Conservation (phyloP, 2,888 invertebrate species). For the Neoaliturus tenellus region DNA sequence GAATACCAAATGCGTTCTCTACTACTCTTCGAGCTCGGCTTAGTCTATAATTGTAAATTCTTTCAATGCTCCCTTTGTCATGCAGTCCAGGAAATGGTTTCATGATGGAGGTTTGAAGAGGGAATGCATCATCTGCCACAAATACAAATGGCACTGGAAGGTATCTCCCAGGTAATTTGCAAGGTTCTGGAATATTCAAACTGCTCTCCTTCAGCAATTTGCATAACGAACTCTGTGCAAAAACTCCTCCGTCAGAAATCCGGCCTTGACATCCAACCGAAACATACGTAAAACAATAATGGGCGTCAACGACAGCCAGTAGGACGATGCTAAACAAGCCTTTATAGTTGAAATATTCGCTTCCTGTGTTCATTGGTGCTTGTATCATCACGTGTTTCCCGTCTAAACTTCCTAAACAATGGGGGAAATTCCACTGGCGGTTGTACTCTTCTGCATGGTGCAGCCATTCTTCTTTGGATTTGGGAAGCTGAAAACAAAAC, state of each 20-base stretch:
- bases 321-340: constrained; percentile 64
- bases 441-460: constrained; percentile 9
- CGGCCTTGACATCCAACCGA: constrained; percentile 69
- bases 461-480: background rate
- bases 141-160: constrained; percentile 26
- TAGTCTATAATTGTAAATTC: constrained; percentile 68
- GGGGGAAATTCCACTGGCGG: background rate
- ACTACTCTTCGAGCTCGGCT: constrained; percentile 66
- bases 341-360: constrained; percentile 25
- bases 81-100: constrained; percentile 64
- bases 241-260: constrained; percentile 58
- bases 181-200: background rate
- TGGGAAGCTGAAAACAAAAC: background rate
- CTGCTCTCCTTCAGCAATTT: background rate
- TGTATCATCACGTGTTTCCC: constrained; percentile 7
- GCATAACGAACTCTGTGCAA: constrained; percentile 52
- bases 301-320: constrained; percentile 70
- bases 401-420: background rate
- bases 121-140: constrained; percentile 28
- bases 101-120: constrained; percentile 57
- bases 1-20: constrained; percentile 66
- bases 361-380: constrained; percentile 32
- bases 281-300: constrained; percentile 69
- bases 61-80: constrained; percentile 61
- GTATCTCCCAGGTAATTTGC: constrained; percentile 17